A percentile compares a stretch with the other conserved stretches of the same genome.
These are phyloP conservation scores for Hassar affinis DNA, from an alignment of 2,113 vertebrate species.

Conservation along the genomic window DNA sequence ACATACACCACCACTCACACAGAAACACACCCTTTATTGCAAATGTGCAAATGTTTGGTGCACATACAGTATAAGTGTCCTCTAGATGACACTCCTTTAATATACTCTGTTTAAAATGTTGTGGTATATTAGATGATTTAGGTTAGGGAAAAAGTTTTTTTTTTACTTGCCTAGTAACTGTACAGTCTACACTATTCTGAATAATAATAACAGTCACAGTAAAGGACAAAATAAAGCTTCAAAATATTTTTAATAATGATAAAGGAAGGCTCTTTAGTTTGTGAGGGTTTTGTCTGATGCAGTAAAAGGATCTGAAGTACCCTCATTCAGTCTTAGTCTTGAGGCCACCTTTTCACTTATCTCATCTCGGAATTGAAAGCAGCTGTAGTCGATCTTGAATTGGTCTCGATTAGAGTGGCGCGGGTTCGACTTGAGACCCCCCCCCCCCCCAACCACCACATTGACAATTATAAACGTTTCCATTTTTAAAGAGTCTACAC, in stretches of 20 bases:
- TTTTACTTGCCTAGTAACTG: neutral
- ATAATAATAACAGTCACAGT: neutral
- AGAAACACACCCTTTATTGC: slow-evolving; percentile 8
- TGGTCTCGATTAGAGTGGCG: too few relatives aligned
- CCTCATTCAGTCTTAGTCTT: too few relatives aligned
- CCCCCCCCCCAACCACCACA: too few relatives aligned
- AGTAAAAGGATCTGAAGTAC: neutral
- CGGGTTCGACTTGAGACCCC: too few relatives aligned
- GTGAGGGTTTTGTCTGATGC: neutral
- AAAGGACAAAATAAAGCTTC: neutral
- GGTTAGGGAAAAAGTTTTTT: neutral
- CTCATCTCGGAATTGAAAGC: too few relatives aligned
- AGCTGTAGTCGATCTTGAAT: too few relatives aligned
- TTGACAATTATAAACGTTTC: too few relatives aligned
- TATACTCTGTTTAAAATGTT: neutral
- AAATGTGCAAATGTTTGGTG: neutral
- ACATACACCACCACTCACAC: neutral
- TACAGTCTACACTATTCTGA: neutral
- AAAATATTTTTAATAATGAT: neutral
- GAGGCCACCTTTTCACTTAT: too few relatives aligned
- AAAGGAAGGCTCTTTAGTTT: neutral
- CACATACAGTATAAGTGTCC: neutral
- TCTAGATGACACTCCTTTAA: neutral
- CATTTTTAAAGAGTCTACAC: too few relatives aligned
- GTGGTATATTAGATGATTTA: neutral